Evolutionary conservation across 2,113 vertebrate genomes (phyloP).

Genomic region (human): DNA sequence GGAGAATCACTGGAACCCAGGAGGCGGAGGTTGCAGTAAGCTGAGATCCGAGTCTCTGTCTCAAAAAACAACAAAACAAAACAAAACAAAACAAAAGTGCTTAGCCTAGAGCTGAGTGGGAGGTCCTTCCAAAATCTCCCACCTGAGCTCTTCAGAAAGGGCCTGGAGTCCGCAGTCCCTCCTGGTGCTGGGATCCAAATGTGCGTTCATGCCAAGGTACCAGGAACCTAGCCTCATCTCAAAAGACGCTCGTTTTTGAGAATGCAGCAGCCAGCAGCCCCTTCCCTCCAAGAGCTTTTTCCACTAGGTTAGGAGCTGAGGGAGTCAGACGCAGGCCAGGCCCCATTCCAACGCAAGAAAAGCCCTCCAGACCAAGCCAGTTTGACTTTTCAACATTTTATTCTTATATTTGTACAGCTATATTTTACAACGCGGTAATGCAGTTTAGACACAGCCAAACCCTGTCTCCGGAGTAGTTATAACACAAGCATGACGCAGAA

Average conservation of each 20-base stretch:
- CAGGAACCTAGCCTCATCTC: too few species aligned
- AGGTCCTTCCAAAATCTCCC: background rate
- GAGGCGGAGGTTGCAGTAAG: too few species aligned
- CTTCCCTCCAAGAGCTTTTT: background rate
- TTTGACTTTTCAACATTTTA: slow-evolving; percentile 91
- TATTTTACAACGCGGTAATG: slow-evolving; percentile 96
- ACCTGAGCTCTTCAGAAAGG: background rate
- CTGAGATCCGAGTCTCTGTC: too few species aligned
- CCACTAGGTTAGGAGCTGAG: background rate
- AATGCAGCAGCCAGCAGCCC: background rate
- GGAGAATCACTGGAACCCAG: too few species aligned
- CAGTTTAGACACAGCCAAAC: slow-evolving; percentile 94
- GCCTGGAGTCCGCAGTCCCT: background rate
- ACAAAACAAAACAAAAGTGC: too few species aligned
- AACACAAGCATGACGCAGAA: slow-evolving; percentile 87
- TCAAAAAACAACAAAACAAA: too few species aligned
- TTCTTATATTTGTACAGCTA: slow-evolving; percentile 99
- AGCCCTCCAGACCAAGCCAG: background rate
- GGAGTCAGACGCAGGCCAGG: background rate
- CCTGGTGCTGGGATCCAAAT: too few species aligned
- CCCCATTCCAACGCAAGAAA: background rate
- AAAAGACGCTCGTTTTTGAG: background rate
- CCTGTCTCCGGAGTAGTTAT: slow-evolving; percentile 91
- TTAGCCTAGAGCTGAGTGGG: background rate
- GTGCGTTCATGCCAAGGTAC: accelerated